A percentile compares a stretch with the other conserved stretches of the same genome.
These are phyloP conservation scores for Antedon mediterranea DNA, from an alignment of 53 echinoderm and acorn worm species.

Conservation along the genomic window DNA sequence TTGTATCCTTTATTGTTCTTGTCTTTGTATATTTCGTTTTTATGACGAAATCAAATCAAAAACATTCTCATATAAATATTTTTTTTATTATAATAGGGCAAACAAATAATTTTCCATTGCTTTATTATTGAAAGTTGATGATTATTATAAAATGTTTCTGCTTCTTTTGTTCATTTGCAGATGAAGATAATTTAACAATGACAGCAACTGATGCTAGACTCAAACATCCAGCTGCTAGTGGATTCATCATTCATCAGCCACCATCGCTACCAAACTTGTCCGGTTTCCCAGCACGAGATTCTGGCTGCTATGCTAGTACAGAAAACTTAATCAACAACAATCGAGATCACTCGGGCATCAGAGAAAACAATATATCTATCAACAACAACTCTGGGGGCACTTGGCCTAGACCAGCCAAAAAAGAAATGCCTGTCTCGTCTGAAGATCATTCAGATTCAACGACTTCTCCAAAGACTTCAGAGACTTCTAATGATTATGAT, in stretches of 20 bases:
- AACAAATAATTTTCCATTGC: too few species aligned
- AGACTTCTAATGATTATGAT: neutral
- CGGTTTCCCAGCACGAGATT: constrained; percentile 36
- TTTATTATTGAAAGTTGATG: too few species aligned
- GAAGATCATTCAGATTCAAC: neutral
- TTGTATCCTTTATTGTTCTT: too few species aligned
- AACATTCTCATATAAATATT: too few species aligned
- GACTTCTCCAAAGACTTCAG: neutral
- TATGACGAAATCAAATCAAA: too few species aligned
- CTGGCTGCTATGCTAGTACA: constrained; percentile 65
- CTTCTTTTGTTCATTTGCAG: neutral
- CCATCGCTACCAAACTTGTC: constrained; percentile 2
- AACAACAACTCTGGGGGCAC: neutral
- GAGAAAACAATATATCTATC: neutral
- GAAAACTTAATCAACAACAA: constrained; percentile 45
- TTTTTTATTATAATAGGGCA: too few species aligned
- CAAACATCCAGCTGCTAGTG: neutral
- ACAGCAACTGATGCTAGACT: neutral
- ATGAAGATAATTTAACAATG: neutral
- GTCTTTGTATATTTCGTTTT: too few species aligned
- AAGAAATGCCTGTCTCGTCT: neutral
- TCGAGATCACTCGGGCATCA: neutral
- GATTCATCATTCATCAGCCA: neutral
- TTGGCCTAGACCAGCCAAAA: neutral
- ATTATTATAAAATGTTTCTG: too few species aligned